phyloP scores from a whole-genome alignment of 2,113 vertebrate species.

The Siphamia tubifer region DNA sequence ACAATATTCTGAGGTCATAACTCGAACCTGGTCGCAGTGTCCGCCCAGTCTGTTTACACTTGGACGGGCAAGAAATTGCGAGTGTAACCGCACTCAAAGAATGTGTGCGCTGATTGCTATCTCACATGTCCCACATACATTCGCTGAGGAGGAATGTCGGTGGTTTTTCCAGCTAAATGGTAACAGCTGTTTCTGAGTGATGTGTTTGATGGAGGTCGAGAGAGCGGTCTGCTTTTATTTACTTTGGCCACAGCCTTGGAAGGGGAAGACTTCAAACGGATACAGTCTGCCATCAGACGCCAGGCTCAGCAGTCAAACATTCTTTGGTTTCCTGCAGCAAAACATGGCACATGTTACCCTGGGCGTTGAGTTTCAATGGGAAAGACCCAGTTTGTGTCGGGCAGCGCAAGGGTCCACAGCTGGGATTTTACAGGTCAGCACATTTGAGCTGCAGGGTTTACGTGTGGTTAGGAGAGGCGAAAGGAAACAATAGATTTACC shows the following conservation, averaged over 20 bases:
- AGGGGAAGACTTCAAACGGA: slow-evolving; percentile 83
- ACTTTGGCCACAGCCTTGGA: slow-evolving; percentile 84
- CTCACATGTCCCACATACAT: slow-evolving; percentile 84
- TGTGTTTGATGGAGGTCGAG: slow-evolving; percentile 86
- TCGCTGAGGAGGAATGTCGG: slow-evolving; percentile 84
- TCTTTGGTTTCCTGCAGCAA: slow-evolving; percentile 85
- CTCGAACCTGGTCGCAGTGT: slow-evolving; percentile 62
- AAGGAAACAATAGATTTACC: slow-evolving; percentile 31
- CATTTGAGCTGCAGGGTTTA: slow-evolving; percentile 46
- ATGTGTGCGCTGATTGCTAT: slow-evolving; percentile 81
- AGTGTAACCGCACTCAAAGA: slow-evolving; percentile 77
- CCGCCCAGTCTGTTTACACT: slow-evolving; percentile 77
- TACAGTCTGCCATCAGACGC: slow-evolving; percentile 79
- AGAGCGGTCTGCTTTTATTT: slow-evolving; percentile 82
- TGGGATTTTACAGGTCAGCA: slow-evolving; percentile 67
- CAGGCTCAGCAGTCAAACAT: slow-evolving; percentile 85
- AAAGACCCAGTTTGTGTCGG: slow-evolving; percentile 58
- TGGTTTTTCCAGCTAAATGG: slow-evolving; percentile 89
- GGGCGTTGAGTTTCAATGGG: slow-evolving; percentile 49
- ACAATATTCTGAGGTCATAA: slow-evolving; percentile 57
- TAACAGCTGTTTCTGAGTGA: slow-evolving; percentile 93
- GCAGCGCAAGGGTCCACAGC: slow-evolving; percentile 30
- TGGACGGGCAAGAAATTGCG: slow-evolving; percentile 78
- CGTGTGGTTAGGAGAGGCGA: slow-evolving; percentile 27
- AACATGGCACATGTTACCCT: slow-evolving; percentile 67